Evolutionary conservation across 2,113 vertebrate species (phyloP).

Genomic region (Motacilla tschutschensis): DNA sequence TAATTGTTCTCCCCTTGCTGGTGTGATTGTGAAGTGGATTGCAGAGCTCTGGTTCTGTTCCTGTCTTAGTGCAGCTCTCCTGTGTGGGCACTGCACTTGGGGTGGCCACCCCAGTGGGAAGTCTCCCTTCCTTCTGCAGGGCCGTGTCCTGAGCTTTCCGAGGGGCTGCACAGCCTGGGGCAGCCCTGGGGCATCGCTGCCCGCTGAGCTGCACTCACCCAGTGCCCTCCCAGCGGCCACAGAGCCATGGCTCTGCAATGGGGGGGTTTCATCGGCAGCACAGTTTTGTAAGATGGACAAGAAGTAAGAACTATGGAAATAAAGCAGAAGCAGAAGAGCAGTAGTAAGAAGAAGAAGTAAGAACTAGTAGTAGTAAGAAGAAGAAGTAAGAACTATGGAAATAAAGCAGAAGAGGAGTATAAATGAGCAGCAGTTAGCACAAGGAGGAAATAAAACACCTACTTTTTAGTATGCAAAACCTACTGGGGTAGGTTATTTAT

Average conservation of each 20-base stretch:
- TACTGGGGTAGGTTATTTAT: not conserved
- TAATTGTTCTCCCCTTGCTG: not conserved
- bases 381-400: not conserved
- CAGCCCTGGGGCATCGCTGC: not conserved
- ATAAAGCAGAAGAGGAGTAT: not conserved
- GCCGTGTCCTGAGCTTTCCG: fast-evolving
- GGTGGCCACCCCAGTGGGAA: too few relatives aligned
- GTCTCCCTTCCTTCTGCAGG: not conserved
- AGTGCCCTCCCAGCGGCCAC: not conserved
- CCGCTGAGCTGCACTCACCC: fast-evolving
- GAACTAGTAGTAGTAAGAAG: too few relatives aligned
- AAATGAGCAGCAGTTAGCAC: not conserved
- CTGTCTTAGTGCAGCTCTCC: not conserved
- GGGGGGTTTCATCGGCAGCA: not conserved
- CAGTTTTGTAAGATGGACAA: not conserved
- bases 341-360: too few relatives aligned
- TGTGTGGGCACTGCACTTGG: fast-evolving
- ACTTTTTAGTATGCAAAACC: not conserved
- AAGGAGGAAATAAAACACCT: not conserved
- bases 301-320: not conserved
- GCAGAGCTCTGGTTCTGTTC: not conserved
- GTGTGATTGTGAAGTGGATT: not conserved
- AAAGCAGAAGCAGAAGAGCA: not conserved
- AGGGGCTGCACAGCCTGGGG: not conserved
- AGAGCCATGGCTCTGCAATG: fast-evolving